A percentile compares a stretch with the other conserved stretches of the same genome.
phyloP scores from a whole-genome alignment of 2,797 vertebrate genomes.

The Phrynocephalus guinanensis region DNA sequence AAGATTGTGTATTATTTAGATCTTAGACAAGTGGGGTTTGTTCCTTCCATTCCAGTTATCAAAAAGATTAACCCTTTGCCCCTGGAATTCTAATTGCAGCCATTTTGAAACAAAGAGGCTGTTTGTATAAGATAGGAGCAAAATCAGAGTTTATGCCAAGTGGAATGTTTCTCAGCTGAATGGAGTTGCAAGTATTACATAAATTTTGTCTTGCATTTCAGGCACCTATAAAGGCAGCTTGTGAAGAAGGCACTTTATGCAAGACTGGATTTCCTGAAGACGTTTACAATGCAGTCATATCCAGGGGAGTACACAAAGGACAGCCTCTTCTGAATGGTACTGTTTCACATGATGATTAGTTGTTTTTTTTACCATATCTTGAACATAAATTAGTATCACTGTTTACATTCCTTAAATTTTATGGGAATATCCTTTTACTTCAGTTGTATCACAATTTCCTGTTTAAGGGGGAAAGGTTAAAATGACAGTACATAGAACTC shows the following conservation, averaged over 20 bases:
- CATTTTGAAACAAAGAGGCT: conserved; percentile 88
- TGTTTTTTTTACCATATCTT: conserved; percentile 3
- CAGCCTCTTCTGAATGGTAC: conserved; percentile 92
- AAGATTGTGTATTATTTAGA: conserved; percentile 81
- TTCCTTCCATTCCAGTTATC: conserved; percentile 87
- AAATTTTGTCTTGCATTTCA: conserved; percentile 79
- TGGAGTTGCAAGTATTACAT: conserved; percentile 64
- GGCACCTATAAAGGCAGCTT: conserved; percentile 87
- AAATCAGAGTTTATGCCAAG: conserved; percentile 65
- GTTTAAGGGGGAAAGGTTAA: no score
- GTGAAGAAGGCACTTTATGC: conserved; percentile 87
- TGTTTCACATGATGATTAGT: conserved; percentile 45
- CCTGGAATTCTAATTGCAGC: conserved; percentile 87
- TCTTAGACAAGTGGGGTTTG: conserved; percentile 90
- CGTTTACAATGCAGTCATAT: conserved; percentile 86
- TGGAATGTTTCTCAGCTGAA: conserved; percentile 72
- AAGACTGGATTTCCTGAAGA: conserved; percentile 95
- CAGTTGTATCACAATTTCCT: conserved; percentile 38
- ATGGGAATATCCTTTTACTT: conserved; percentile 1
- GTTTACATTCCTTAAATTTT: conserved; percentile 25
- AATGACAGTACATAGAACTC: conserved; percentile 38
- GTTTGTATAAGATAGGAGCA: conserved; percentile 80
- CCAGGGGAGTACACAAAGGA: conserved; percentile 86
- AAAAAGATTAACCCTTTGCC: conserved; percentile 96
- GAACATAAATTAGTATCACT: conserved; percentile 33